Evolutionary conservation across 2,888 invertebrate genomes (phyloP).

Genomic region (Thereva nobilitata): DNA sequence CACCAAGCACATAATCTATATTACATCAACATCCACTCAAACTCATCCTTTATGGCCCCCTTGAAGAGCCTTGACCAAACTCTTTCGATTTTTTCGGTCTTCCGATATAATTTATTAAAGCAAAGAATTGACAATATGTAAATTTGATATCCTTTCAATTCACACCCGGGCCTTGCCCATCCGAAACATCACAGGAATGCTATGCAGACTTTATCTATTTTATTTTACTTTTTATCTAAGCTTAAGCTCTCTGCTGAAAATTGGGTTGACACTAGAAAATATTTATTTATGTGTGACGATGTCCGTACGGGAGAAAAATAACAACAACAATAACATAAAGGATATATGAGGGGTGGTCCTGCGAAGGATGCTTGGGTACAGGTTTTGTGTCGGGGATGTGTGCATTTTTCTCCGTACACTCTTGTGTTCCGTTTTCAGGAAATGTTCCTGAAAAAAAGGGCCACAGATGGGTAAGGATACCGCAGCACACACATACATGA

Average conservation of each 20-base stretch:
- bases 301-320: slow-evolving; percentile 15
- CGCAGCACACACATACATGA: slow-evolving; percentile 28
- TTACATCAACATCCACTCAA: neutral
- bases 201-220: neutral
- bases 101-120: slow-evolving; percentile 18
- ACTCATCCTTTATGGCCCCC: neutral
- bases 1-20: slow-evolving; percentile 1
- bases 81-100: neutral
- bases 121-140: slow-evolving; percentile 33
- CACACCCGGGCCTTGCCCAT: neutral
- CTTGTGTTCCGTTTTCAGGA: slow-evolving; percentile 14
- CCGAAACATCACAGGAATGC: neutral
- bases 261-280: slow-evolving; percentile 37
- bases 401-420: slow-evolving; percentile 12
- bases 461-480: slow-evolving; percentile 28
- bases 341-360: neutral
- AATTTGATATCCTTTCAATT: slow-evolving; percentile 30
- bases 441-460: slow-evolving; percentile 20
- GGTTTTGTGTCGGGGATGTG: slow-evolving; percentile 4
- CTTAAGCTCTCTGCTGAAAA: slow-evolving; percentile 20
- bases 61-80: neutral
- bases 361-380: slow-evolving; percentile 4
- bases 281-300: slow-evolving; percentile 35
- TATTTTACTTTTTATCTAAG: slow-evolving; percentile 19
- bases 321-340: too few relatives aligned